phyloP scores from a whole-genome alignment of 2,888 invertebrate genomes.

The Yponomeuta cagnagella region DNA sequence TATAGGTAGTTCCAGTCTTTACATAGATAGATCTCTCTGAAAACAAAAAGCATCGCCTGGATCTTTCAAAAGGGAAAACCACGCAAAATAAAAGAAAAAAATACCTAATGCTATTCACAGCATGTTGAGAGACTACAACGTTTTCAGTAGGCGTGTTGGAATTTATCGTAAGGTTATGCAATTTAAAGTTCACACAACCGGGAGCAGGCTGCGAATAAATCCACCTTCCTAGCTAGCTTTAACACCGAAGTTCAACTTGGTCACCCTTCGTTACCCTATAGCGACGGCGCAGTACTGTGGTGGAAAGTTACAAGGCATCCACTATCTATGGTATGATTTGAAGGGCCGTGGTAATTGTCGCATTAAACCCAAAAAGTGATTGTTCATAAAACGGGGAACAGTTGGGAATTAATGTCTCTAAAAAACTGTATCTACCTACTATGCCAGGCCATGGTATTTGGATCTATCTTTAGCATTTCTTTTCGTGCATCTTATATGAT shows the following conservation, averaged over 20 bases:
- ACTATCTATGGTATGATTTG: no score
- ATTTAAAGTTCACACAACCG: constrained; percentile 8
- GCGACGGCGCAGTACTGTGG: neutral
- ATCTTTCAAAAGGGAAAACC: neutral
- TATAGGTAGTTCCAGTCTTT: no score
- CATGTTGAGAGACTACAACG: neutral
- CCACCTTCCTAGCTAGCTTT: constrained; percentile 12
- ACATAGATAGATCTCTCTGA: neutral
- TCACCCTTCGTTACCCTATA: constrained; percentile 7
- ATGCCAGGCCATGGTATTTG: no score
- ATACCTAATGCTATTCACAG: neutral
- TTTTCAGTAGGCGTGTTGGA: constrained; percentile 1
- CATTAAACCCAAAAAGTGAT: no score
- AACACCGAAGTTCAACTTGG: constrained; percentile 5
- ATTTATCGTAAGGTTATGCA: neutral
- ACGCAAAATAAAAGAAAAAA: neutral
- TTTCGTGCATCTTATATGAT: no score
- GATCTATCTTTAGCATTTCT: no score
- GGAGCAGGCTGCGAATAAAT: constrained; percentile 9
- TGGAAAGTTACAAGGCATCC: no score
- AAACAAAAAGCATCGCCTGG: neutral
- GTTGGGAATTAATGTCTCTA: no score
- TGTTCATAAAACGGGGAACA: no score
- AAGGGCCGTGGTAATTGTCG: no score
- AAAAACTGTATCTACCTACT: no score